phyloP scores from a whole-genome alignment of 2,797 vertebrate species.

The Cygnus olor region DNA sequence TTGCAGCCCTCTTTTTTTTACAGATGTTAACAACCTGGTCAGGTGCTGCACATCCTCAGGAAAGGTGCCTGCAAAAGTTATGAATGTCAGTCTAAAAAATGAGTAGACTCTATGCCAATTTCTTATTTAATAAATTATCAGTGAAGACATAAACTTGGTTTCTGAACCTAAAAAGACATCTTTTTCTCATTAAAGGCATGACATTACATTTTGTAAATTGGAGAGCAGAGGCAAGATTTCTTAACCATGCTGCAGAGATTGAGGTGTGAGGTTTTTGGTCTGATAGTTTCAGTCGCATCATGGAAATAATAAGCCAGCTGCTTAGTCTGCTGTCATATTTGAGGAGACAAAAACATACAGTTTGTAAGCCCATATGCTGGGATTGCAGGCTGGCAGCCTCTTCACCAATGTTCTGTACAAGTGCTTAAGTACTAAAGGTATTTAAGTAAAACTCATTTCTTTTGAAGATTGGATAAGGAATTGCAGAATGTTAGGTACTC shows the following conservation, averaged over 20 bases:
- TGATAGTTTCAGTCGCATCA: background rate
- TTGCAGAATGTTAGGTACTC: background rate
- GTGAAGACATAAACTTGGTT: background rate
- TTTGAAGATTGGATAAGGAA: background rate
- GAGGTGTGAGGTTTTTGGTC: background rate
- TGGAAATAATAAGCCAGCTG: background rate
- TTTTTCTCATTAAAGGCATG: background rate
- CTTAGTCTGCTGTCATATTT: background rate
- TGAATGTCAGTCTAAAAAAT: background rate
- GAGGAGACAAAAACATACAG: background rate
- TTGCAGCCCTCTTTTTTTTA: background rate
- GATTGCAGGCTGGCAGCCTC: background rate
- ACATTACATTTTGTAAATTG: background rate
- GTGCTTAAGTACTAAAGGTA: background rate
- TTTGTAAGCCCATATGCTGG: background rate
- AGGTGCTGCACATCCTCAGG: background rate
- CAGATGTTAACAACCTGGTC: background rate
- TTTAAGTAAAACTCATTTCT: background rate
- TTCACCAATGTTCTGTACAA: background rate
- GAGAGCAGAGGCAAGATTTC: background rate
- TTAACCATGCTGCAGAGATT: background rate
- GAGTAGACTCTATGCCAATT: background rate
- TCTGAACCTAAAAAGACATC: background rate
- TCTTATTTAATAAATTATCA: background rate
- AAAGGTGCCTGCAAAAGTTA: background rate